Percentiles rank a stretch among this genome's conserved stretches.
Evolutionary conservation across 2,888 invertebrate species (phyloP).

Genomic region (Prosapia bicincta): DNA sequence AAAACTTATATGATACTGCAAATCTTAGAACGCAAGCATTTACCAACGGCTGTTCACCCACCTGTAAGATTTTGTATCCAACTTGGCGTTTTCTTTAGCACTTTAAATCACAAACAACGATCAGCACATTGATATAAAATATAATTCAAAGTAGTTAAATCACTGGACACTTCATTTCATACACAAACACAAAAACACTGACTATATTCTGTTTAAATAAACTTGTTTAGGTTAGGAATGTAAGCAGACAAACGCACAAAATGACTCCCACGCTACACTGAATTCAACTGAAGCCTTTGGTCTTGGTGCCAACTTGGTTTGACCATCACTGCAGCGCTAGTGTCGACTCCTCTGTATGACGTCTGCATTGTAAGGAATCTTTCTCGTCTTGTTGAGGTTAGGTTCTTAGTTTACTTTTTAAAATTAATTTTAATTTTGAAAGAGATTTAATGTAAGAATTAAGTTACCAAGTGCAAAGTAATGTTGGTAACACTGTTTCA

Average conservation of each 20-base stretch:
- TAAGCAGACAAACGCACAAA: not conserved
- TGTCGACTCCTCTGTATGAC: not conserved
- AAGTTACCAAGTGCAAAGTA: no score
- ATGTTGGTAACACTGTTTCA: no score
- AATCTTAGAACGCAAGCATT: no score
- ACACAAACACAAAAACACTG: not conserved
- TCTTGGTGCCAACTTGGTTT: not conserved
- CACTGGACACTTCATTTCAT: not conserved
- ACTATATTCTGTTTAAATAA: not conserved
- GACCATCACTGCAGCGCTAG: not conserved
- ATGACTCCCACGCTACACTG: not conserved
- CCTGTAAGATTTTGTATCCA: not conserved
- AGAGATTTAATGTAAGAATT: no score
- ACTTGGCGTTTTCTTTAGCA: not conserved
- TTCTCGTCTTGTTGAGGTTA: no score
- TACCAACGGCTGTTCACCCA: not conserved
- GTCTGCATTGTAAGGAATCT: not conserved
- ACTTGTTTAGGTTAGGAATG: not conserved
- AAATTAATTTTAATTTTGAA: no score
- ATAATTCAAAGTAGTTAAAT: not conserved
- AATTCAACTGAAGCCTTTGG: not conserved
- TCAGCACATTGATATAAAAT: not conserved
- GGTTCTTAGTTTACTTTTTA: no score
- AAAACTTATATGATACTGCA: no score
- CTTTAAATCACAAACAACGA: not conserved